Evolutionary conservation across 2,113 vertebrate species (phyloP), one percentile per base, ranked within the genome.

Genomic region (Tor tambroides): DNA sequence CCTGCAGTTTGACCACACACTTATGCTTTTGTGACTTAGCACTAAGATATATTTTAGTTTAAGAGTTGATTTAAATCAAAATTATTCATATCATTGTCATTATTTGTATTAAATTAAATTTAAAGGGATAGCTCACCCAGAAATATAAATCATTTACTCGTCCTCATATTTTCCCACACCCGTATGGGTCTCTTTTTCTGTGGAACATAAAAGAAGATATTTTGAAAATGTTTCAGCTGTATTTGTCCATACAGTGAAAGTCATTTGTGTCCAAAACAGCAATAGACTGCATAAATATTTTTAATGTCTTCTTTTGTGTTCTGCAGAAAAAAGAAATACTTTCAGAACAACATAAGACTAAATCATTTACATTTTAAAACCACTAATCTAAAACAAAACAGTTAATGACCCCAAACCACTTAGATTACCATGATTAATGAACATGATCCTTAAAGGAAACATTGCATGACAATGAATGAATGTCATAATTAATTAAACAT

Each of bases 401-500:
- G 15, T 72, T 79, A 78, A 77, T 83, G 67, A 71, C 21, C 30
- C 4, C 38, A 82, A 28, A 51, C 32, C 38, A 69, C 17, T 86
- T 23, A 74, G 23, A 86, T 86, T 61, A 56, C 26, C 59, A 86
- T 83, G 28, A 61, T 76, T 86, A 67, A 85, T 85, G 30, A 72
- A 88, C 77, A 77, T 54, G 61, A 88, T 69, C 19, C 38, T 61
- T 88, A 72, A 89, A 79, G 19, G 54, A 88, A 79, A 69, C 49
- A 75, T 67, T 81, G 49, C 8, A 84, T 80, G 87, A 72, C 49
- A 79, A 76, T 87, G 46, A 79, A 76, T 87, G 46, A 89, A 32
- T 88, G 72, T 79, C 28, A 79, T 87, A 83, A 88, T 86, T 84
- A 86, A 59, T 80, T 1, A 54, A 88, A 85, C 46, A 76, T 87